Evolutionary conservation across 2,888 invertebrate species (phyloP).

Genomic region (Cryptophagus acutangulus): DNA sequence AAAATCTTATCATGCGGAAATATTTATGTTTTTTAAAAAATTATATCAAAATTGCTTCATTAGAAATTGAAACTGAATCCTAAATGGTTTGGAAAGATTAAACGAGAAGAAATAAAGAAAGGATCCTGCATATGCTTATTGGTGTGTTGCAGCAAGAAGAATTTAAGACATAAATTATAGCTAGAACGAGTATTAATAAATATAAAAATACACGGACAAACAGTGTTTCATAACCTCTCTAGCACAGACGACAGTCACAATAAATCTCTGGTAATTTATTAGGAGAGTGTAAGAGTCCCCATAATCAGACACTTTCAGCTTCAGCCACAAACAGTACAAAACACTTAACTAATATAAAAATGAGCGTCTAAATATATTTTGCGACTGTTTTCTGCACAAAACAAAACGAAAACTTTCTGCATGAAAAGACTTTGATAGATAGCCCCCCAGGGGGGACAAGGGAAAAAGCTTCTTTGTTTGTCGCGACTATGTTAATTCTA

Average conservation of each 20-base stretch:
- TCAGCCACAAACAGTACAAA: conserved; percentile 14
- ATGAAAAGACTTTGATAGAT: conserved; percentile 40
- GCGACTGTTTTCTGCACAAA: conserved; percentile 6
- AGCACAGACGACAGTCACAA: conserved; percentile 31
- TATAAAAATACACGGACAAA: conserved; percentile 30
- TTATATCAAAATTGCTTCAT: too few relatives aligned
- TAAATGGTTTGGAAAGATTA: too few relatives aligned
- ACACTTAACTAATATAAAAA: conserved; percentile 31
- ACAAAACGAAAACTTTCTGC: conserved; percentile 19
- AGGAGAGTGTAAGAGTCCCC: conserved; percentile 35
- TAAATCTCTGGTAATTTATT: conserved; percentile 40
- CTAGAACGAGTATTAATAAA: conserved; percentile 32
- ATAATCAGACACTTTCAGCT: conserved; percentile 28
- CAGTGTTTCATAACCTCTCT: conserved; percentile 43
- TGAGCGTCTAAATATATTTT: too few relatives aligned
- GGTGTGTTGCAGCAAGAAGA: too few relatives aligned
- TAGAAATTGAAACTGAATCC: too few relatives aligned
- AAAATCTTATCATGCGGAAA: too few relatives aligned
- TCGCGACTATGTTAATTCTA: conserved; percentile 41
- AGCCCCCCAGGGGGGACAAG: conserved; percentile 39
- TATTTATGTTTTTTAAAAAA: too few relatives aligned
- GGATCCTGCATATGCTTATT: too few relatives aligned
- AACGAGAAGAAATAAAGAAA: too few relatives aligned
- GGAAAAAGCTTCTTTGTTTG: conserved; percentile 42
- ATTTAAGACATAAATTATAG: conserved; percentile 27